Conservation (phyloP, 2,888 invertebrate genomes). For the Ormyrus thymus region DNA sequence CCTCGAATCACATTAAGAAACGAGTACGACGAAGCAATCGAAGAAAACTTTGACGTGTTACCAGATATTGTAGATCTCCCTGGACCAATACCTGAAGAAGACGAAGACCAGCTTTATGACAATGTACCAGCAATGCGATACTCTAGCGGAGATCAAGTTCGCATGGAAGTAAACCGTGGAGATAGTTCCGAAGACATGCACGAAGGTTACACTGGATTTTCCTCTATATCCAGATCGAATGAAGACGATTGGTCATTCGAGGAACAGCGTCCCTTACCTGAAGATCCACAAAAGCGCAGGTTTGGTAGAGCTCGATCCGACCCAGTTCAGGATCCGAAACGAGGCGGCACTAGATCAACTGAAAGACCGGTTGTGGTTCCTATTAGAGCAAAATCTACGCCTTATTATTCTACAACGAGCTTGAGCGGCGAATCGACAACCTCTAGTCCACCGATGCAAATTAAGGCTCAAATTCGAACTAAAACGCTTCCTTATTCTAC, state of each 20-base stretch:
- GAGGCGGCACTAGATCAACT: slow-evolving; percentile 76
- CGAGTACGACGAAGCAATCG: slow-evolving; percentile 68
- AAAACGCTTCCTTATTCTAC: slow-evolving; percentile 71
- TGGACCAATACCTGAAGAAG: slow-evolving; percentile 70
- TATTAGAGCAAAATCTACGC: slow-evolving; percentile 69
- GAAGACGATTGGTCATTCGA: slow-evolving; percentile 71
- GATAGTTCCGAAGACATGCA: slow-evolving; percentile 73
- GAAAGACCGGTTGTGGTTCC: slow-evolving; percentile 77
- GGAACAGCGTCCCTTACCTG: slow-evolving; percentile 58
- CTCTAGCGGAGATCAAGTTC: slow-evolving; percentile 65
- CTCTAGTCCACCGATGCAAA: slow-evolving; percentile 73
- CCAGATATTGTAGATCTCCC: slow-evolving; percentile 64
- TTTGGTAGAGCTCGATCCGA: slow-evolving; percentile 66
- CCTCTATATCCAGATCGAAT: slow-evolving; percentile 62
- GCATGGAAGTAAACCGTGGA: slow-evolving; percentile 67
- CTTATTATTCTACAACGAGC: slow-evolving; percentile 77
- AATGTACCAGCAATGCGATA: slow-evolving; percentile 73
- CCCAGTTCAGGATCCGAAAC: slow-evolving; percentile 61
- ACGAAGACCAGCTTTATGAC: slow-evolving; percentile 70
- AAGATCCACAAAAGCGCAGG: slow-evolving; percentile 55
- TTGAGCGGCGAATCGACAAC: slow-evolving; percentile 80
- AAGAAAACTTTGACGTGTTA: slow-evolving; percentile 65
- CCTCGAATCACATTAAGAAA: slow-evolving; percentile 66
- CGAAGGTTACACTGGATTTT: slow-evolving; percentile 68
- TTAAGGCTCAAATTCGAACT: slow-evolving; percentile 71